Evolutionary conservation across 2,113 vertebrate species (phyloP).

Genomic region (Chelonoidis abingdonii): DNA sequence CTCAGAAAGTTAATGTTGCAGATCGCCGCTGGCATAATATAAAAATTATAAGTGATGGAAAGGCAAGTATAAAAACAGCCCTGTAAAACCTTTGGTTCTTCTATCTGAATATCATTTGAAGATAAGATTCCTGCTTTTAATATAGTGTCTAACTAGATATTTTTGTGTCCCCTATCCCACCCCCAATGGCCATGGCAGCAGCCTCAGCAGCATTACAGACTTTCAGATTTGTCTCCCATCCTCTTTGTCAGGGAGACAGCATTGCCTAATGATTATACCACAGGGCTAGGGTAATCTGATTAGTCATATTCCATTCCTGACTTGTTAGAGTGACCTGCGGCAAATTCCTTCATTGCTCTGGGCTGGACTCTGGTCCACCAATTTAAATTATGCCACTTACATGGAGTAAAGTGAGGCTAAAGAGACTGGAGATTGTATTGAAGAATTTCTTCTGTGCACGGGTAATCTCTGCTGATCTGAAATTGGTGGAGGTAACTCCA

Average conservation of each 20-base stretch:
- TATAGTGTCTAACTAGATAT: background rate
- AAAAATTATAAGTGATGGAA: slow-evolving; percentile 85
- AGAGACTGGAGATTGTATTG: background rate
- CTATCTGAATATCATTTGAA: background rate
- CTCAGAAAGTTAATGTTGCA: slow-evolving; percentile 75
- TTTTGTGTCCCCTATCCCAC: background rate
- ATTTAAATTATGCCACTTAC: background rate
- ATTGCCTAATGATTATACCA: background rate
- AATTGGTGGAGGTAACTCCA: background rate
- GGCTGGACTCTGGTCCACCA: background rate
- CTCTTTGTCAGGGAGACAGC: background rate
- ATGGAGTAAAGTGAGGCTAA: background rate
- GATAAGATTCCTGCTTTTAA: background rate
- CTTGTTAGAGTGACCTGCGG: background rate
- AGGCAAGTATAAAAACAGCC: slow-evolving; percentile 78
- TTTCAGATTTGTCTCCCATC: background rate
- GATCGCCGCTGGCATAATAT: slow-evolving; percentile 90
- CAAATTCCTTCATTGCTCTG: background rate
- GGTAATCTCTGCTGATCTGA: background rate
- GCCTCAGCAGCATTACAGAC: background rate
- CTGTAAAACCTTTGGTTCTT: background rate
- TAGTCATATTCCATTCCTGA: background rate
- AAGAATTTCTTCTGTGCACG: background rate
- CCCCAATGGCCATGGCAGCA: background rate
- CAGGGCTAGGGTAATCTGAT: background rate